Evolutionary conservation across 2,797 vertebrate genomes (phyloP).

Genomic region (Neopelma chrysocephalum): DNA sequence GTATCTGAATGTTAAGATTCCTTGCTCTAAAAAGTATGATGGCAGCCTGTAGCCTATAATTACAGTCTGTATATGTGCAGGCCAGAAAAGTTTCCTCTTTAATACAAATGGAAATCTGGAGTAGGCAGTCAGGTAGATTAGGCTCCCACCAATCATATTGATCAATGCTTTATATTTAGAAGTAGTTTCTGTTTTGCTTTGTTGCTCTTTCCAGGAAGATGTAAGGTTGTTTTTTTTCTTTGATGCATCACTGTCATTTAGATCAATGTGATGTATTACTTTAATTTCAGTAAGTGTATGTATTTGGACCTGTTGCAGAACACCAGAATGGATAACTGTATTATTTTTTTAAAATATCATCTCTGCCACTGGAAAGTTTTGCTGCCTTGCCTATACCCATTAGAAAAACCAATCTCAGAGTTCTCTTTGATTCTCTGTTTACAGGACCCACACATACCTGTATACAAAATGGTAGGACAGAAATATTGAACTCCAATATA

Average conservation of each 20-base stretch:
- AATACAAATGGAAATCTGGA: neutral
- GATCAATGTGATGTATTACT: slow-evolving; percentile 82
- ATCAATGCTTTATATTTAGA: neutral
- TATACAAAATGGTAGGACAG: neutral
- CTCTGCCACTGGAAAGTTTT: neutral
- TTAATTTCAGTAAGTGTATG: slow-evolving; percentile 86
- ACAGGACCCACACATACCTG: neutral
- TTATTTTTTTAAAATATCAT: neutral
- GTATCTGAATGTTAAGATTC: neutral
- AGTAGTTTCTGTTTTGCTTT: slow-evolving; percentile 33
- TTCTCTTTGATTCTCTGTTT: neutral
- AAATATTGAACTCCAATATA: neutral
- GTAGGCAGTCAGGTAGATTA: neutral
- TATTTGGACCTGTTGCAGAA: slow-evolving; percentile 55
- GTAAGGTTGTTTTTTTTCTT: slow-evolving; percentile 74
- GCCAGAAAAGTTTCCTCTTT: neutral
- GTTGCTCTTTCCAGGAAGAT: slow-evolving; percentile 65
- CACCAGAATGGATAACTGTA: slow-evolving; percentile 7
- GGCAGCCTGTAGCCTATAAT: neutral
- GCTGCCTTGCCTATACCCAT: neutral
- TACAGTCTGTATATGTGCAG: neutral
- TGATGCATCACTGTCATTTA: neutral
- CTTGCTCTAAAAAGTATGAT: neutral
- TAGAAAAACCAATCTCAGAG: neutral
- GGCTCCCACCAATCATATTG: neutral